Evolutionary conservation across 2,888 invertebrate species (phyloP).

Genomic region (Harpalus rubripes): DNA sequence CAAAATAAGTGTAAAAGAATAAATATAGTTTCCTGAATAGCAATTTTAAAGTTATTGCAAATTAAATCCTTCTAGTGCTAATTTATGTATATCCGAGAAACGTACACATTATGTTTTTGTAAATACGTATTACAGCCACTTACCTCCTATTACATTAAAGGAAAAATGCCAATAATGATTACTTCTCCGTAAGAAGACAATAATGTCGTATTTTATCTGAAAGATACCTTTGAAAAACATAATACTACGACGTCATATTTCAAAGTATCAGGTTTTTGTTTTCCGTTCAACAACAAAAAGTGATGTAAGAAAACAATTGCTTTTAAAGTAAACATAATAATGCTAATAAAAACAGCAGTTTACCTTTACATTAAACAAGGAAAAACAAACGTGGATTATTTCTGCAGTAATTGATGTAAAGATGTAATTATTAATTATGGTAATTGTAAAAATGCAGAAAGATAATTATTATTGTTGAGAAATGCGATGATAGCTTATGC

Average conservation of each 20-base stretch:
- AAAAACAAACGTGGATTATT: constrained; percentile 30
- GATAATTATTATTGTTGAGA: background rate
- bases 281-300: constrained; percentile 10
- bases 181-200: background rate
- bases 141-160: background rate
- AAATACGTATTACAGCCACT: background rate
- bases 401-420: background rate
- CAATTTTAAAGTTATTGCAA: background rate
- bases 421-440: constrained; percentile 16
- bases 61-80: background rate
- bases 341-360: constrained; percentile 21
- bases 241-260: background rate
- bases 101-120: background rate
- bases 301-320: constrained; percentile 43
- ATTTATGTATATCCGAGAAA: background rate
- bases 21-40: background rate
- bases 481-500: background rate
- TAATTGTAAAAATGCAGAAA: constrained; percentile 15
- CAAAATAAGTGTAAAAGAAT: no score
- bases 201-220: constrained; percentile 8
- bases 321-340: background rate
- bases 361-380: background rate
- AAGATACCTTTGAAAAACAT: constrained; percentile 31
- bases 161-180: background rate
- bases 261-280: constrained; percentile 38